A percentile compares a stretch with the other conserved stretches of the same genome.
Conservation (phyloP, 2,888 invertebrate species). For the Girardia tigrina region DNA sequence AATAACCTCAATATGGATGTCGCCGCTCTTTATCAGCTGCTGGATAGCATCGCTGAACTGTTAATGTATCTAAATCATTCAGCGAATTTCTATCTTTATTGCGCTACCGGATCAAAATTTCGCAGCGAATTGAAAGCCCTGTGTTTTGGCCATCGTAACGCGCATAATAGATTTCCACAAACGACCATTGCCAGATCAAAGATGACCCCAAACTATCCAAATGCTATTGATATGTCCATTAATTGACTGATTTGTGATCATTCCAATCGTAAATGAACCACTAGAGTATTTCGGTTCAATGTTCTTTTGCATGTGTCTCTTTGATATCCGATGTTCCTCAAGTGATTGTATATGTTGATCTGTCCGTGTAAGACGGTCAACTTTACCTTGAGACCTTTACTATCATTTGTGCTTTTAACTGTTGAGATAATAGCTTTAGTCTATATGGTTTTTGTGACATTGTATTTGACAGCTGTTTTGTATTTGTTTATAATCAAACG, state of each 20-base stretch:
- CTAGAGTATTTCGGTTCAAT: no score
- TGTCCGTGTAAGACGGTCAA: no score
- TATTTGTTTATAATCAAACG: no score
- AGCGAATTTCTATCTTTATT: slow-evolving; percentile 33
- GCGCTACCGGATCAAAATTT: slow-evolving; percentile 27
- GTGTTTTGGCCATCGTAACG: not conserved
- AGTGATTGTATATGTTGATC: no score
- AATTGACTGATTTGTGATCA: not conserved
- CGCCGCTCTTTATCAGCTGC: slow-evolving; percentile 16
- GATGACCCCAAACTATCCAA: not conserved
- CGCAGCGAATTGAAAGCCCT: not conserved
- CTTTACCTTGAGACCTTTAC: no score
- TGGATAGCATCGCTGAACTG: slow-evolving; percentile 29
- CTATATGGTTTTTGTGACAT: no score
- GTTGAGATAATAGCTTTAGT: no score
- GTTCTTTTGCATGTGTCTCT: no score
- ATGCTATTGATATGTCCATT: not conserved
- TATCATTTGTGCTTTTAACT: no score
- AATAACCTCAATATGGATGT: not conserved
- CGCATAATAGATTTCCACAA: not conserved
- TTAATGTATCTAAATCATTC: slow-evolving; percentile 33
- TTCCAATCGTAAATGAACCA: no score
- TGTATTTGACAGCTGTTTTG: no score
- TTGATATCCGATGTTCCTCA: no score
- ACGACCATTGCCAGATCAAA: not conserved